A percentile compares a stretch with the other conserved stretches of the same genome.
These are phyloP conservation scores for Ondatra zibethicus DNA, from an alignment of 2,113 vertebrate species.

Conservation along the genomic window DNA sequence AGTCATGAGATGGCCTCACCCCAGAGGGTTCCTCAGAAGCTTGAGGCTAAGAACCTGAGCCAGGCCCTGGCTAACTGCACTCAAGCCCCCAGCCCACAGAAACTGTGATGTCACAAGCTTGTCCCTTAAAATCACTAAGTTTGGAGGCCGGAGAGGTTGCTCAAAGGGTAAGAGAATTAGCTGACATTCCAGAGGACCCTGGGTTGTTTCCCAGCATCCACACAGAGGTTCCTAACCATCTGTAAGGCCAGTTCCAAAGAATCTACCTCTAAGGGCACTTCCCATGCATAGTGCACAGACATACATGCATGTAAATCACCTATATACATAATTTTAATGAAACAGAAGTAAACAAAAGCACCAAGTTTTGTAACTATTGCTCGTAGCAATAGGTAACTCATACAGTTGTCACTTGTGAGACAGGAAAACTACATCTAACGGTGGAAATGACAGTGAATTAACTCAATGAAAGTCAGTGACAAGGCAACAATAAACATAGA, in stretches of 20 bases:
- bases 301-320: not conserved
- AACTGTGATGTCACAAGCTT: not conserved
- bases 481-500: not conserved
- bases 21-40: too few relatives aligned
- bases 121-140: not conserved
- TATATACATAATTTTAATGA: not conserved
- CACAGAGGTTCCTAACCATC: not conserved
- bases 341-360: not conserved
- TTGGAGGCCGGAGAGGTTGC: not conserved
- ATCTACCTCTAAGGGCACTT: not conserved
- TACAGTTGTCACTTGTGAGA: not conserved
- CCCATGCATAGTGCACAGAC: too few relatives aligned
- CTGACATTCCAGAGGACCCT: not conserved
- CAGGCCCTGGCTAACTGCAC: not conserved
- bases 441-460: not conserved
- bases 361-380: not conserved
- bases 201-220: too few relatives aligned
- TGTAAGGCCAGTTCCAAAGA: not conserved
- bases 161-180: not conserved
- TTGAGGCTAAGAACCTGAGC: not conserved
- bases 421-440: not conserved
- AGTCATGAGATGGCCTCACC: not conserved
- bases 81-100: not conserved
- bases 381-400: not conserved
- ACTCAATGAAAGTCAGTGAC: not conserved